These are phyloP conservation scores for Phorcus lineatus DNA, from an alignment of 2,888 invertebrate species.

Conservation along the genomic window DNA sequence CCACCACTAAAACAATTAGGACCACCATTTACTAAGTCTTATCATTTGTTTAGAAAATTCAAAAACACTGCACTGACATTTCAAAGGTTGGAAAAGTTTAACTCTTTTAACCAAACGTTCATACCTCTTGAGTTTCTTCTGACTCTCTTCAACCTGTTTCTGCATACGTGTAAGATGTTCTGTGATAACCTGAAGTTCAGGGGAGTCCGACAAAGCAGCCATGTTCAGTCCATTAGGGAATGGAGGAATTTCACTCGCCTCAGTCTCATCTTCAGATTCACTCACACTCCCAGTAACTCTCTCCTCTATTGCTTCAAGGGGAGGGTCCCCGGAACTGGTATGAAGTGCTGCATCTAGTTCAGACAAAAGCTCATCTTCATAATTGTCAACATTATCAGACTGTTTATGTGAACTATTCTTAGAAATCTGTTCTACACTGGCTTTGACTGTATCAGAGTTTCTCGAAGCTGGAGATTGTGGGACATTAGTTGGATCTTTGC, in stretches of 20 bases:
- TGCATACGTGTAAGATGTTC: conserved; percentile 52
- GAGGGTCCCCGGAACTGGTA: not conserved
- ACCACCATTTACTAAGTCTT: too few relatives aligned
- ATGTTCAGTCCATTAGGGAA: conserved; percentile 28
- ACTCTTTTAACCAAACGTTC: not conserved
- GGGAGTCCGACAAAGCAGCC: conserved; percentile 28
- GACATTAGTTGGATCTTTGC: not conserved
- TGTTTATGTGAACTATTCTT: too few relatives aligned
- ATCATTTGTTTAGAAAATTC: too few relatives aligned
- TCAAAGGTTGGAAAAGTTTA: too few relatives aligned
- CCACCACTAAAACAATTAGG: too few relatives aligned
- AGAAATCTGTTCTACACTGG: too few relatives aligned
- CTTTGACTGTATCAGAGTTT: too few relatives aligned
- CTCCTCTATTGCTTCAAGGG: not conserved
- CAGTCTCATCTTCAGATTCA: not conserved
- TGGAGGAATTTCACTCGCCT: not conserved
- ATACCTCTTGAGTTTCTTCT: conserved; percentile 13
- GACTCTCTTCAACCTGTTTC: conserved; percentile 44
- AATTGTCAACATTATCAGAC: not conserved
- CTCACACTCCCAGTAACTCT: not conserved
- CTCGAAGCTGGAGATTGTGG: too few relatives aligned
- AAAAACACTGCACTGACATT: too few relatives aligned
- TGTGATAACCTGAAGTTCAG: conserved; percentile 46
- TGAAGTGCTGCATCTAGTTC: conserved; percentile 62
- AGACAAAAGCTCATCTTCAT: conserved; percentile 61